Conservation (phyloP, 2,797 vertebrate genomes). For the Argya squamiceps region DNA sequence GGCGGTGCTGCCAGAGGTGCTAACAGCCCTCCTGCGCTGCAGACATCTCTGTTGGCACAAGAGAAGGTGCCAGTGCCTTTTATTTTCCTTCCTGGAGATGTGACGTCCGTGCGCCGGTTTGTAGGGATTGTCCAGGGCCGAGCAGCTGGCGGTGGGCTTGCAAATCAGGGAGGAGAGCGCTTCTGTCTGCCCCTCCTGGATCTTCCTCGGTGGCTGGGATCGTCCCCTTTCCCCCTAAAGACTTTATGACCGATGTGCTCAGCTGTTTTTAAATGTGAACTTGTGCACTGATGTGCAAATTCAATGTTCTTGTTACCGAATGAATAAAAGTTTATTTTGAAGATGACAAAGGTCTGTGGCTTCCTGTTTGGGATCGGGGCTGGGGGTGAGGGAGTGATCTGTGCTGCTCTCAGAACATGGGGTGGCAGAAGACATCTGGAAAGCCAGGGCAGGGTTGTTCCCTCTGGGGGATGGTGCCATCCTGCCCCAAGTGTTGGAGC, state of each 20-base stretch:
- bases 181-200: constrained; percentile 55
- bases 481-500: neutral
- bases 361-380: neutral
- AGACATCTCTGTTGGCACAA: constrained; percentile 56
- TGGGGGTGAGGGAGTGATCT: accelerated
- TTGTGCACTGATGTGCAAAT: constrained; percentile 77
- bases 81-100: neutral
- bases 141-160: constrained; percentile 38
- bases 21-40: neutral
- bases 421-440: neutral
- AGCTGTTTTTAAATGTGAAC: constrained; percentile 84
- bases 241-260: constrained; percentile 75
- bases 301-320: constrained; percentile 82
- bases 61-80: constrained; percentile 69
- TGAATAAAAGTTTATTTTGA: constrained; percentile 85
- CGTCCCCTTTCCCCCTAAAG: constrained; percentile 68
- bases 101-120: neutral
- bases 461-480: neutral
- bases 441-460: accelerated
- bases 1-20: neutral
- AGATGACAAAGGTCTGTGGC: constrained; percentile 8
- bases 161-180: neutral
- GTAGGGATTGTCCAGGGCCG: constrained; percentile 6
- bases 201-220: constrained; percentile 72
- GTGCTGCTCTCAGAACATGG: accelerated